Conservation (phyloP, 2,113 vertebrate genomes). For the Megaleporinus macrocephalus region DNA sequence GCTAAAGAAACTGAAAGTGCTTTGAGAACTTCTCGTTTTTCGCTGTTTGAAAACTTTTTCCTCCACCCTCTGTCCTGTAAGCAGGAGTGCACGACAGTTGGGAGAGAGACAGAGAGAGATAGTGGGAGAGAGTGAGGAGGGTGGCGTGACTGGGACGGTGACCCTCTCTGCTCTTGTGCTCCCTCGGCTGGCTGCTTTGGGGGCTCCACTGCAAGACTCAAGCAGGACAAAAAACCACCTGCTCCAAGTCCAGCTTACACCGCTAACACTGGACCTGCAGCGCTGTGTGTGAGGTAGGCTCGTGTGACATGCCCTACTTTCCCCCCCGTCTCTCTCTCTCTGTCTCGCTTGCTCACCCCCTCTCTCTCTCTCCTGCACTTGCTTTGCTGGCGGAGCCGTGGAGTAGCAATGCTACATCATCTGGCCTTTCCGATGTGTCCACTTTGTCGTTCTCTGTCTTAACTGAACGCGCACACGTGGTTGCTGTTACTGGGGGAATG, state of each 20-base stretch:
- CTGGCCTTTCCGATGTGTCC: conserved; percentile 18
- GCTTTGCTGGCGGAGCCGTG: conserved; percentile 28
- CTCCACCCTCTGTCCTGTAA: conserved; percentile 16
- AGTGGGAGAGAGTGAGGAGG: conserved; percentile 5
- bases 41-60: conserved; percentile 50
- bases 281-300: conserved; percentile 61
- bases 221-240: conserved; percentile 51
- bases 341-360: neutral
- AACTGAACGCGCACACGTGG: neutral
- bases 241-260: conserved; percentile 37
- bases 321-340: conserved; percentile 7
- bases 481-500: conserved; percentile 21
- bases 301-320: conserved; percentile 57
- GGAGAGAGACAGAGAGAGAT: neutral
- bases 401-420: conserved; percentile 37
- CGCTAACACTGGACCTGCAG: conserved; percentile 43
- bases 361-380: conserved; percentile 20
- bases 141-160: conserved; percentile 29
- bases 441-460: conserved; percentile 19
- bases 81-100: conserved; percentile 7
- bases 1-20: conserved; percentile 52
- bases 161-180: conserved; percentile 25
- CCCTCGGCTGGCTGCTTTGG: conserved; percentile 23
- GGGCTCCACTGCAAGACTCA: conserved; percentile 42
- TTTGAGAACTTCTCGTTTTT: conserved; percentile 49